Percentiles rank a stretch among this genome's conserved stretches.
phyloP scores from a whole-genome alignment of 2,888 invertebrate genomes.

The Lasius platythorax region DNA sequence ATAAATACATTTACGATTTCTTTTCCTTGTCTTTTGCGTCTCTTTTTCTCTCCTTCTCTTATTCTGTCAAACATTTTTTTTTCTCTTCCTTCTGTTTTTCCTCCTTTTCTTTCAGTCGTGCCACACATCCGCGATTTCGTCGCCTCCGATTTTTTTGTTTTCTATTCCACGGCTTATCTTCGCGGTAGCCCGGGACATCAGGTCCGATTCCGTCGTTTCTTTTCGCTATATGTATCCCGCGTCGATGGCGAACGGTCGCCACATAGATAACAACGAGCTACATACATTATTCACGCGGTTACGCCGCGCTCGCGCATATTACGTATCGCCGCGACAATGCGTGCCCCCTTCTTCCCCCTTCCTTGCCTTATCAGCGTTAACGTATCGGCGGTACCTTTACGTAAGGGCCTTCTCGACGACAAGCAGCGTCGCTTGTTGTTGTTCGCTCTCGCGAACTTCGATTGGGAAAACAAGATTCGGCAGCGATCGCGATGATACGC shows the following conservation, averaged over 20 bases:
- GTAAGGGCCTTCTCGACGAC: conserved; percentile 76
- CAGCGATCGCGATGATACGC: not conserved
- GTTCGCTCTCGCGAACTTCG: conserved; percentile 68
- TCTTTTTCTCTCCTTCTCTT: not conserved
- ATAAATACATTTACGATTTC: conserved; percentile 82
- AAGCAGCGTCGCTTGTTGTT: conserved; percentile 11
- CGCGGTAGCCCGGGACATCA: conserved; percentile 56
- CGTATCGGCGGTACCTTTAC: conserved; percentile 79
- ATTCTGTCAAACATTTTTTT: not conserved
- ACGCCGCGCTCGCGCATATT: conserved; percentile 72
- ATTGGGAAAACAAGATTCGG: conserved; percentile 29
- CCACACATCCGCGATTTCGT: conserved; percentile 4
- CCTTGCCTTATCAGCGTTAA: conserved; percentile 66
- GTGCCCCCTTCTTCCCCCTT: conserved; percentile 27
- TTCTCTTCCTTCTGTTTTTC: conserved; percentile 13
- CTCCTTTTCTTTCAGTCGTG: conserved; percentile 34
- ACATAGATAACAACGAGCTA: conserved; percentile 77
- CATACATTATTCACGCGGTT: conserved; percentile 82
- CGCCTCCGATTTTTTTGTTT: conserved; percentile 39
- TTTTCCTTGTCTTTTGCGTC: conserved; percentile 10
- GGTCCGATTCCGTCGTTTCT: conserved; percentile 67
- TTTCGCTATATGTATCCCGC: conserved; percentile 69
- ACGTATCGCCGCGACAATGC: conserved; percentile 72
- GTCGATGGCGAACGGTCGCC: conserved; percentile 64
- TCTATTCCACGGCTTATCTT: conserved; percentile 54